Evolutionary conservation across 1,140 invertebrate genomes (phyloP).

Genomic region (Pararge aegeria): DNA sequence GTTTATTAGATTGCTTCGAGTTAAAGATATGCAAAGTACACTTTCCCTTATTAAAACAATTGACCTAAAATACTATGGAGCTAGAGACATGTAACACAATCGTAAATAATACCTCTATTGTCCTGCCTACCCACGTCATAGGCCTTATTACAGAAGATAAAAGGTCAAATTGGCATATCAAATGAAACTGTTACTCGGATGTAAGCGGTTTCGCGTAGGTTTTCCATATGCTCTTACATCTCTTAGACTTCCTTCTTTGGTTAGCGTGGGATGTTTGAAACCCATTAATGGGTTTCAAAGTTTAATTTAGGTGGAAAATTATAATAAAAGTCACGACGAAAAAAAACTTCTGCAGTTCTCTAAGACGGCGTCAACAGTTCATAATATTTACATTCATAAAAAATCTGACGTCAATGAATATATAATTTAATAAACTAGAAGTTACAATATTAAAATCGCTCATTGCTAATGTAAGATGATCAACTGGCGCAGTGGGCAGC

Average conservation of each 20-base stretch:
- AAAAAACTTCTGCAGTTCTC: no score
- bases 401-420: no score
- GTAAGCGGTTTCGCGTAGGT: constrained; percentile 4
- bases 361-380: no score
- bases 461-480: no score
- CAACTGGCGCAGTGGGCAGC: no score
- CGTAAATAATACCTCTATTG: constrained; percentile 10
- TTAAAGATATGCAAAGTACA: neutral
- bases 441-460: no score
- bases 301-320: no score
- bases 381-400: no score
- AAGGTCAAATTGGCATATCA: constrained; percentile 18
- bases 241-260: neutral
- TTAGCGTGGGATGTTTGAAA: no score
- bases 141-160: constrained; percentile 8
- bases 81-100: constrained; percentile 1
- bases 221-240: neutral
- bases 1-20: neutral
- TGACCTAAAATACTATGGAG: neutral
- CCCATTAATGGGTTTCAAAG: no score
- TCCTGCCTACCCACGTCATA: neutral
- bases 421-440: no score
- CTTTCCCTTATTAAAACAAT: constrained; percentile 2
- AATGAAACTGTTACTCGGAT: constrained; percentile 4
- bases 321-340: no score